Evolutionary conservation across 2,888 invertebrate species (phyloP), one percentile per base, ranked within the genome.

Genomic region (Vanessa cardui): DNA sequence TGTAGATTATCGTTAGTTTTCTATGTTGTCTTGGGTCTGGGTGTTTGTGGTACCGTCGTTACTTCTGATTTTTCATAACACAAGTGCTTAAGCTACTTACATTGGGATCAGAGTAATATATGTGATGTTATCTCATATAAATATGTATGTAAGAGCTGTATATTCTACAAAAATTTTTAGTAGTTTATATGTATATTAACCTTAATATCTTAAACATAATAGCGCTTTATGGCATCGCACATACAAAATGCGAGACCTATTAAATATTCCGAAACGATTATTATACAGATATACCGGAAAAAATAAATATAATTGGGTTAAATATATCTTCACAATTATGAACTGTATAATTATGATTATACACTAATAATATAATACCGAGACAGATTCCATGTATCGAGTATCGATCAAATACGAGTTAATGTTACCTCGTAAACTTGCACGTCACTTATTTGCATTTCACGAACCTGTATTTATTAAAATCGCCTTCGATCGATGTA

Each of bases 331-430:
- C 52, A 66, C 47, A 56, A 63, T 58, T 58, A 56, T 39, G 47
- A 33, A 54, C 54, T n/a, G 33, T 56, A 61, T 66, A 66, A 66
- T 61, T 66, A 66, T 66, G 54, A 75, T 79, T 64, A 69, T 59
- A 71, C 66, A 69, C 68, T 72, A 77, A 76, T 74, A 74, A 68
- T 59, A 72, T 45, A 58, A 50, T 50, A 21, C 52, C 52, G 50
- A 69, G 49, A 39, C 58, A 47, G 56, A 56, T 56, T 18, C 56
- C 56, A 12, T 39, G 71, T 76, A 84, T 84, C 80, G 73, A 69
- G 76, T 69, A 74, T 74, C 80, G 84, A 86, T 86, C 83, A 83
- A 85, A 85, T 81, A 80, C 79, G 80, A 82, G 80, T 86, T 86
- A 84, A 81, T 81, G 80, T 77, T 82, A 83, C 82, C 66, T 85